Evolutionary conservation across 2,888 invertebrate species (phyloP).

Genomic region (Mythimna vitellina): DNA sequence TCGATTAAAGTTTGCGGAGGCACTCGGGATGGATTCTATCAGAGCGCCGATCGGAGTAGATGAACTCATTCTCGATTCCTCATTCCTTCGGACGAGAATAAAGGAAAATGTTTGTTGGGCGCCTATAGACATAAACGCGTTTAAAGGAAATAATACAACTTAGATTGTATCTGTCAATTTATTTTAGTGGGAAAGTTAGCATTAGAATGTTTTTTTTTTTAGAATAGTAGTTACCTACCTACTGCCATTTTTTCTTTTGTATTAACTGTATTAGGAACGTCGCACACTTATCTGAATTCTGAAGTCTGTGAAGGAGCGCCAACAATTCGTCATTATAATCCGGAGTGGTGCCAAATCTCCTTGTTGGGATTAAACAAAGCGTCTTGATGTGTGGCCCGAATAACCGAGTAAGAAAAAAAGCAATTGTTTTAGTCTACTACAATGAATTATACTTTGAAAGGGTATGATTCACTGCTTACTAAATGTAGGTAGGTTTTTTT

Average conservation of each 20-base stretch:
- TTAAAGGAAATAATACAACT: slow-evolving; percentile 43
- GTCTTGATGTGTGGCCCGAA: slow-evolving; percentile 16
- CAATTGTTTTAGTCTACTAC: not conserved
- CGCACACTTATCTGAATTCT: slow-evolving; percentile 25
- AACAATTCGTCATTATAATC: slow-evolving; percentile 40
- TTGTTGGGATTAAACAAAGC: slow-evolving; percentile 39
- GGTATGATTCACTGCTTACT: slow-evolving; percentile 14
- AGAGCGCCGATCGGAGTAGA: slow-evolving; percentile 72
- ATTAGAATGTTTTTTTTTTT: slow-evolving; percentile 26
- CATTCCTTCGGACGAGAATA: slow-evolving; percentile 71
- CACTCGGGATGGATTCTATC: slow-evolving; percentile 64
- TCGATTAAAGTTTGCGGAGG: slow-evolving; percentile 79
- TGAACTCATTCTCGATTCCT: slow-evolving; percentile 75
- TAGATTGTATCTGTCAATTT: slow-evolving; percentile 57
- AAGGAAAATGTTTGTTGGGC: slow-evolving; percentile 68
- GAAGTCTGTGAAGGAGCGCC: slow-evolving; percentile 30
- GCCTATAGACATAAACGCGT: slow-evolving; percentile 53
- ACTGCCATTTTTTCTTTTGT: slow-evolving; percentile 9
- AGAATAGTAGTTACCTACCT: too few species aligned
- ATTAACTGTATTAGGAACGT: slow-evolving; percentile 23
- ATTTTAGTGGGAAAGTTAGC: slow-evolving; percentile 45
- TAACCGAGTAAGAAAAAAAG: not conserved
- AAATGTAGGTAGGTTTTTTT: not conserved
- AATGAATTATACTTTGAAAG: slow-evolving; percentile 17
- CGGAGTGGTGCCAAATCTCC: slow-evolving; percentile 32